phyloP scores from a whole-genome alignment of 2,113 vertebrate species.

The Alosa alosa region DNA sequence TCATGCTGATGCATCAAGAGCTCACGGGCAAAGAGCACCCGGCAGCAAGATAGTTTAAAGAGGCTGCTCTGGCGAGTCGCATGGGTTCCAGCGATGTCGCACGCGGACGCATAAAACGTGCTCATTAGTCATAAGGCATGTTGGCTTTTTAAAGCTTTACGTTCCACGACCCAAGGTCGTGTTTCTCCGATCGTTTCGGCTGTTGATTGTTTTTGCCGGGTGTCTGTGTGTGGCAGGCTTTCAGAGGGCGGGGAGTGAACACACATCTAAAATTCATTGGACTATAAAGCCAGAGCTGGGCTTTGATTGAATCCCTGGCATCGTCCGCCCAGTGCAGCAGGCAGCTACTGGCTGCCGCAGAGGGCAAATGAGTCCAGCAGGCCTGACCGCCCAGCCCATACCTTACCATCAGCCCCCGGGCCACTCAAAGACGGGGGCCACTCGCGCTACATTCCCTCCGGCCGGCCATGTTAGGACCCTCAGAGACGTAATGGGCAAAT shows the following conservation, averaged over 20 bases:
- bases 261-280: not conserved
- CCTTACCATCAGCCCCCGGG: not conserved
- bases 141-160: not conserved
- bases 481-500: not conserved
- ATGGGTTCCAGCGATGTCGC: not conserved
- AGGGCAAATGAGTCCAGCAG: not conserved
- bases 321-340: not conserved
- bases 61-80: not conserved
- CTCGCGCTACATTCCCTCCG: not conserved
- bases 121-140: constrained; percentile 18
- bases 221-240: not conserved
- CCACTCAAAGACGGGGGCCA: not conserved
- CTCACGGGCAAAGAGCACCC: not conserved
- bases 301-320: constrained; percentile 4
- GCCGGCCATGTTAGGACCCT: not conserved
- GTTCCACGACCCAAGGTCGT: not conserved
- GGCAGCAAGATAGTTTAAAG: not conserved
- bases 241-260: not conserved
- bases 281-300: not conserved
- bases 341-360: not conserved
- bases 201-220: not conserved
- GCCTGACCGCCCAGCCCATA: not conserved
- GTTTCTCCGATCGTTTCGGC: not conserved
- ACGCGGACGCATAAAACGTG: not conserved
- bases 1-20: not conserved